phyloP scores from a whole-genome alignment of 2,797 vertebrate genomes.

The Argentina silus region DNA sequence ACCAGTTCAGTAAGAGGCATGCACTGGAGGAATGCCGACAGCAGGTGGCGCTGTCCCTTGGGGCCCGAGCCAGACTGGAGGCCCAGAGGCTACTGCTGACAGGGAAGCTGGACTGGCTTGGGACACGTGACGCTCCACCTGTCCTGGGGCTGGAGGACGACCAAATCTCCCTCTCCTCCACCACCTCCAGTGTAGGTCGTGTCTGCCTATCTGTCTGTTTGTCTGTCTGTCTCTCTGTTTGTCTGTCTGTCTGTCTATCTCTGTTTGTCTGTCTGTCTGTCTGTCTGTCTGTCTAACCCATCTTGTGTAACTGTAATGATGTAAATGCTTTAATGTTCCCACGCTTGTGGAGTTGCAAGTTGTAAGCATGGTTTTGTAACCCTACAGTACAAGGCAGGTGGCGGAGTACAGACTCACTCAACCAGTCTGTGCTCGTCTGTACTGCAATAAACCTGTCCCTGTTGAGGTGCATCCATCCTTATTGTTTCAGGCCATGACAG shows the following conservation, averaged over 20 bases:
- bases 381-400: background rate
- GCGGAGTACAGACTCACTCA: background rate
- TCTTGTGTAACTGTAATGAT: background rate
- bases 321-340: background rate
- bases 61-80: slow-evolving; percentile 83
- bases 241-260: background rate
- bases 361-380: background rate
- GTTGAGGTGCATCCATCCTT: background rate
- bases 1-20: slow-evolving; percentile 87
- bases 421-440: background rate
- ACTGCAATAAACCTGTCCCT: background rate
- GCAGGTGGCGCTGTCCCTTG: slow-evolving; percentile 83
- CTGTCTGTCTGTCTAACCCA: background rate
- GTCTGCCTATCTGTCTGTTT: slow-evolving; percentile 2
- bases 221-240: background rate
- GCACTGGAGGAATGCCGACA: slow-evolving; percentile 85
- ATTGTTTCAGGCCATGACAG: background rate
- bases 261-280: background rate
- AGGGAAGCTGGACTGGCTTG: slow-evolving; percentile 81
- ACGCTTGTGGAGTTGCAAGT: background rate
- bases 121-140: slow-evolving; percentile 72
- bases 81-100: slow-evolving; percentile 84
- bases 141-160: slow-evolving; percentile 80
- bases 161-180: slow-evolving; percentile 71
- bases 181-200: slow-evolving; percentile 76